phyloP scores from a whole-genome alignment of 2,113 vertebrate species.

The Proterorhinus semilunaris region DNA sequence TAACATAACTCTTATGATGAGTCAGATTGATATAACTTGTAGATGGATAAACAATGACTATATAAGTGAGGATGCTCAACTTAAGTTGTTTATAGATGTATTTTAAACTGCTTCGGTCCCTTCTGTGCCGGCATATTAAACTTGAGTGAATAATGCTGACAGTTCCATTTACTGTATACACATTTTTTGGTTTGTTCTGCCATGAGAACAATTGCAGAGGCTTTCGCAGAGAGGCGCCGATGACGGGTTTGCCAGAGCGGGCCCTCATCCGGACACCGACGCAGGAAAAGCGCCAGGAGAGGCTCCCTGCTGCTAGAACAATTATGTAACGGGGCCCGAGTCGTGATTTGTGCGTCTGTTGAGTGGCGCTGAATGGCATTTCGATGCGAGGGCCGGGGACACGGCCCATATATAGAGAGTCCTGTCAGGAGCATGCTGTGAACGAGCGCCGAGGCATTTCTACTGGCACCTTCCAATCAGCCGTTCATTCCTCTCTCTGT shows the following conservation, averaged over 20 bases:
- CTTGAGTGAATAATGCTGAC: neutral
- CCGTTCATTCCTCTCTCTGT: constrained; percentile 31
- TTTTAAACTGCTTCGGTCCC: no score
- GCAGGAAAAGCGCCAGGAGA: constrained; percentile 49
- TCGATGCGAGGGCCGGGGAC: constrained; percentile 31
- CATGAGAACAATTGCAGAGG: constrained; percentile 24
- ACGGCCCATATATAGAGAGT: constrained; percentile 50
- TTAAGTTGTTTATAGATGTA: no score
- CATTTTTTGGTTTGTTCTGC: neutral
- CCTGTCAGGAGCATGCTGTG: constrained; percentile 43
- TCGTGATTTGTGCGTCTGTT: constrained; percentile 57
- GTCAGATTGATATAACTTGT: no score
- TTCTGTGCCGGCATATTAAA: no score
- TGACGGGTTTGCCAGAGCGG: constrained; percentile 57
- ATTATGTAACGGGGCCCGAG: constrained; percentile 68
- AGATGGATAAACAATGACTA: no score
- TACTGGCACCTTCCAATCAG: constrained; percentile 47
- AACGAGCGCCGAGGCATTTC: constrained; percentile 54
- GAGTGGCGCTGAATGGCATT: constrained; percentile 42
- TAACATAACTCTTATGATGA: no score
- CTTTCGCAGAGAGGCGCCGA: constrained; percentile 30
- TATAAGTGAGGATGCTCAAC: no score
- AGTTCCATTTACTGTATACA: constrained; percentile 8
- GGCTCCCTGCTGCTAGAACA: constrained; percentile 57
- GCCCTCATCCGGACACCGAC: constrained; percentile 63